These are phyloP conservation scores for Pelmatolapia mariae DNA, from an alignment of 2,113 vertebrate species.

Conservation along the genomic window DNA sequence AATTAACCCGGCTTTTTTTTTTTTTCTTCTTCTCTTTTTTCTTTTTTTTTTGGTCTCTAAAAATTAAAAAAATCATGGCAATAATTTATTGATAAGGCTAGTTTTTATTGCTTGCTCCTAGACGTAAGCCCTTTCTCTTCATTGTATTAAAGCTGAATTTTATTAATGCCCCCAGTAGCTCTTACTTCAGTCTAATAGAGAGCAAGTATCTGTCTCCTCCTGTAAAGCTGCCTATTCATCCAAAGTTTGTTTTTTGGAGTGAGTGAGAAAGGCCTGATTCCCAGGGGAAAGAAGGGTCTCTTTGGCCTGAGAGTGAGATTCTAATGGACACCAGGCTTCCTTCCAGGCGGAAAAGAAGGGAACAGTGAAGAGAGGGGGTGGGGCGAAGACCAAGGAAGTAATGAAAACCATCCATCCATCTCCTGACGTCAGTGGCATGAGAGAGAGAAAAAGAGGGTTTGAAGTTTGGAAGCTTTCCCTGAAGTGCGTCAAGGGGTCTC, in stretches of 20 bases:
- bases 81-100: neutral
- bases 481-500: neutral
- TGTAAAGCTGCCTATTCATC: conserved; percentile 30
- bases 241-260: neutral
- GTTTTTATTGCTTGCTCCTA: neutral
- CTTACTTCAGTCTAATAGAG: neutral
- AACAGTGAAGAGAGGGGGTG: neutral
- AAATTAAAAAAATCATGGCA: neutral
- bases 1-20: accelerated
- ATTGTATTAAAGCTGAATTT: neutral
- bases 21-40: accelerated
- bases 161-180: neutral
- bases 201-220: neutral
- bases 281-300: conserved; percentile 47
- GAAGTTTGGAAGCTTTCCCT: conserved; percentile 28
- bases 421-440: conserved; percentile 35
- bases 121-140: neutral
- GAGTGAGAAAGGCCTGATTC: conserved; percentile 7
- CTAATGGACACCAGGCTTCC: conserved; percentile 60
- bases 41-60: neutral
- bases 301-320: conserved; percentile 42
- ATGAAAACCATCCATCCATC: conserved; percentile 67
- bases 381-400: conserved; percentile 11
- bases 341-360: conserved; percentile 34
- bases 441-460: neutral